Conservation (phyloP, 2,797 vertebrate genomes). For the Sciurus vulgaris region DNA sequence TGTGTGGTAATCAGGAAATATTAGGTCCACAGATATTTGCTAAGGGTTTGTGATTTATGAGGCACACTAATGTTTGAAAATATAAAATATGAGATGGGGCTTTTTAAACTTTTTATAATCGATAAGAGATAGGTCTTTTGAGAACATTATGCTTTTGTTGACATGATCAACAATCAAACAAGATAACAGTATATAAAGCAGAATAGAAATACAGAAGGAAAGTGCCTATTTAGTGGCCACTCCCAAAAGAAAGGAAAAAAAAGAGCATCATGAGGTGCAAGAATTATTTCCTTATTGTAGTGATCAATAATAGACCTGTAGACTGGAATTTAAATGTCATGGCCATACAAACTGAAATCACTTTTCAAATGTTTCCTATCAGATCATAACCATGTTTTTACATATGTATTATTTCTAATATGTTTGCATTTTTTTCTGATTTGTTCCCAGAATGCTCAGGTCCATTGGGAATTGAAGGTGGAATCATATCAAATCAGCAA, state of each 20-base stretch:
- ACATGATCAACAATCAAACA: not conserved
- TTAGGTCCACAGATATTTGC: not conserved
- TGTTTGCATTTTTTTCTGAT: not conserved
- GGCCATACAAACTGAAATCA: not conserved
- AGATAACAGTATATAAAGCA: not conserved
- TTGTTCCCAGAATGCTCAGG: constrained; percentile 94
- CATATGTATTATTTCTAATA: not conserved
- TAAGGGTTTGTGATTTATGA: not conserved
- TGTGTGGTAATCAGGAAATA: not conserved
- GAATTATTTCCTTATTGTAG: not conserved
- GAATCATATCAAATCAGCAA: constrained; percentile 99
- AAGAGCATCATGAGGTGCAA: not conserved
- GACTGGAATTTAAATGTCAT: not conserved
- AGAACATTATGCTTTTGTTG: not conserved
- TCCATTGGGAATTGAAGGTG: constrained; percentile 98
- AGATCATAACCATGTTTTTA: not conserved
- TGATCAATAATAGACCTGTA: not conserved
- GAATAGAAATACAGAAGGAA: not conserved
- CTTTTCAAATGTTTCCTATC: not conserved
- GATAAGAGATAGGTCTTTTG: not conserved
- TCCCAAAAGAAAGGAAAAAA: not conserved
- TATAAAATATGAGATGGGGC: not conserved
- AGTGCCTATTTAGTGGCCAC: not conserved
- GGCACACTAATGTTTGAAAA: not conserved
- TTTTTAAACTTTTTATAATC: not conserved